These are phyloP conservation scores for Lycaena phlaeas DNA, from an alignment of 2,888 invertebrate genomes.

Conservation along the genomic window DNA sequence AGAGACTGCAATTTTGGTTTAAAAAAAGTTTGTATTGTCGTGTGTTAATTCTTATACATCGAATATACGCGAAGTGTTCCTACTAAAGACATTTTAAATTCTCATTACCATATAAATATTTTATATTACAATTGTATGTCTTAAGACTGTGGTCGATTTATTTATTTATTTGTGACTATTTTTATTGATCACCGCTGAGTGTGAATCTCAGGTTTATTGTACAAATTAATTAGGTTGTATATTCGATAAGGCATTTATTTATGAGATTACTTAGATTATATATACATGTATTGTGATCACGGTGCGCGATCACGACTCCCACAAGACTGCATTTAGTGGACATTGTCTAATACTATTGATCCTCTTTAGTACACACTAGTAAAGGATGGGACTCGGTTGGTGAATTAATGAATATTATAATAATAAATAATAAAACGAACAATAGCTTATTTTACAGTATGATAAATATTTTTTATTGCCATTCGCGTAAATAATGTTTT, in stretches of 20 bases:
- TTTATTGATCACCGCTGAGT: constrained; percentile 49
- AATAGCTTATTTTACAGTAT: too few relatives aligned
- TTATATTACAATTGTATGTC: constrained; percentile 49
- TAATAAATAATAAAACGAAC: too few relatives aligned
- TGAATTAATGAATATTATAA: too few relatives aligned
- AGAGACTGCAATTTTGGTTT: too few relatives aligned
- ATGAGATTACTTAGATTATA: constrained; percentile 67
- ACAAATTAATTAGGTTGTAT: constrained; percentile 61
- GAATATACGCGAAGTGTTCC: constrained; percentile 56
- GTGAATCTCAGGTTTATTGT: constrained; percentile 59
- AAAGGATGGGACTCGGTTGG: too few relatives aligned
- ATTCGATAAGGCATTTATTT: constrained; percentile 58
- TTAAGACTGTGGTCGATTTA: constrained; percentile 62
- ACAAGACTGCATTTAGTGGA: constrained; percentile 65
- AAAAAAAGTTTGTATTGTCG: too few relatives aligned
- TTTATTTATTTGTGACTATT: constrained; percentile 53
- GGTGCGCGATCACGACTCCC: constrained; percentile 35
- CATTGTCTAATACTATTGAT: constrained; percentile 29
- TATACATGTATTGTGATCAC: constrained; percentile 62
- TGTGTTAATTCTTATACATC: constrained; percentile 15
- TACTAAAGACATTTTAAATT: constrained; percentile 50
- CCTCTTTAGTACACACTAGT: too few relatives aligned
- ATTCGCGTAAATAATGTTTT: too few relatives aligned
- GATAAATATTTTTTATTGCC: too few relatives aligned
- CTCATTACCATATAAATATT: constrained; percentile 35